Evolutionary conservation across 2,113 vertebrate species (phyloP).

Genomic region (Dicaeum eximium): DNA sequence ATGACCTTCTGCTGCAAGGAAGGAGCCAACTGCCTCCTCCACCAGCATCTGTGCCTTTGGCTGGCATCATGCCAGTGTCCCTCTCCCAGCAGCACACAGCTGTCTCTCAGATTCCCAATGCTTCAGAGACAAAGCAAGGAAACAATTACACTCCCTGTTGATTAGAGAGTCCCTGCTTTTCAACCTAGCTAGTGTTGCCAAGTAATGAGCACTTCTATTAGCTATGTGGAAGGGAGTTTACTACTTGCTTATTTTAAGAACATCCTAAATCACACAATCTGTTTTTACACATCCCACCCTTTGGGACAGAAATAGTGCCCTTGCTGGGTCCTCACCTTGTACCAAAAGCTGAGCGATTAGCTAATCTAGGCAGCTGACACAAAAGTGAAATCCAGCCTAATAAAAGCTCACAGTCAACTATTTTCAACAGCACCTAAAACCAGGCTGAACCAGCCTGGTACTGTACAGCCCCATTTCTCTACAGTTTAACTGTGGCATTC

Average conservation of each 20-base stretch:
- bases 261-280: neutral
- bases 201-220: neutral
- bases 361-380: neutral
- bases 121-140: neutral
- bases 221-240: neutral
- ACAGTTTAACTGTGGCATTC: neutral
- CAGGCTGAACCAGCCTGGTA: neutral
- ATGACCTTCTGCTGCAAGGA: neutral
- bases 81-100: neutral
- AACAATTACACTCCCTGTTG: neutral
- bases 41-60: neutral
- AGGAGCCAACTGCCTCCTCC: neutral
- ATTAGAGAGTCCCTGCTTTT: neutral
- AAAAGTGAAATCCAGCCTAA: neutral
- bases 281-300: neutral
- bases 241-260: neutral
- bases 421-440: neutral
- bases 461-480: neutral
- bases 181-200: neutral
- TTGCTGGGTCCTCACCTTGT: neutral
- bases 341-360: neutral
- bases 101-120: neutral
- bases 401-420: neutral
- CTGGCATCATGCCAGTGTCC: fast-evolving
- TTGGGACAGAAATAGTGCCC: neutral